Evolutionary conservation across 2,888 invertebrate genomes (phyloP), one percentile per base, ranked within the genome.

Genomic region (Leucoptera coffeella): DNA sequence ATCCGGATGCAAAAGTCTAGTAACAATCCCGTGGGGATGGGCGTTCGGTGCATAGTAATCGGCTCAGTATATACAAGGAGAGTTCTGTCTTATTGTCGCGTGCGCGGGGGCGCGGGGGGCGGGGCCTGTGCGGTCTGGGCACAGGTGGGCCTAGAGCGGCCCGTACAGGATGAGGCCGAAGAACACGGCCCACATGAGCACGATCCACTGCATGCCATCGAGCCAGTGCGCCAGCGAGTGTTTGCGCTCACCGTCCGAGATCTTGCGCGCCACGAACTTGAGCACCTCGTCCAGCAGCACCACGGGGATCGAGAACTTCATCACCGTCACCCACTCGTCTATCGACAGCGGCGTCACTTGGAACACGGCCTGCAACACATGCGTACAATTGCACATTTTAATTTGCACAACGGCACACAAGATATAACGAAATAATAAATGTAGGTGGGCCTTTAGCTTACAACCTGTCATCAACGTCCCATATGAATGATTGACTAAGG

Each of bases 221-320:
- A 89, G 76, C 73, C 61, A 65, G 50, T 52, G 40, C 28, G 41
- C 31, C n/a, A n/a, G n/a, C n/a, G n/a, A n/a, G n/a, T n/a, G n/a
- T n/a, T n/a, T n/a, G n/a, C n/a, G n/a, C n/a, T n/a, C n/a, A 99
- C 99, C 97, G 78, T 99, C 97, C 75, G 96, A 82, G 80, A 93
- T 92, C 80, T 93, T 96, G 82, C 99, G 87, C 67, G 99, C 97
- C 60, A 91, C 75, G 78, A 97, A 97, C 78, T 99, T 99, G 73
- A 99, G 85, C 56, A 93, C 88, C 80, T 99, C 99, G 77, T 99
- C 99, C 54, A 99, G 82, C 64, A 99, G 80, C 60, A 99, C 85
- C 69, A 99, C 99, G 45, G 99, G 99, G 71, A 99, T 78, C 46
- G 99, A 99, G 78, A 99, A 95, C 82, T 99, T 99, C 87, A 99